Conservation (phyloP, 2,888 invertebrate genomes). For the Emmelina monodactyla region DNA sequence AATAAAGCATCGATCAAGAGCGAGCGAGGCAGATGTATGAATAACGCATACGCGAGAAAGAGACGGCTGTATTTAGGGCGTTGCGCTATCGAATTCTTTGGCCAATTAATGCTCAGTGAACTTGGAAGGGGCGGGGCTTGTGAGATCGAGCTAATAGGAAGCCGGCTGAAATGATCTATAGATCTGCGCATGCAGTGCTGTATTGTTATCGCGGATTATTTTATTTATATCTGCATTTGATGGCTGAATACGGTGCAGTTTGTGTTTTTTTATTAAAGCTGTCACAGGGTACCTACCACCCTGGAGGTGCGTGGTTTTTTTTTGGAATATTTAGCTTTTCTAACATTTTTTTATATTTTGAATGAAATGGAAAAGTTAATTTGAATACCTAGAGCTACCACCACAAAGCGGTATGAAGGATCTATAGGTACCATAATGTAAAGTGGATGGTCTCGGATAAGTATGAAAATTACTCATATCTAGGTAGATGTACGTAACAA, state of each 20-base stretch:
- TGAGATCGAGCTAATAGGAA: constrained; percentile 55
- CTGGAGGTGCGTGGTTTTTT: constrained; percentile 1
- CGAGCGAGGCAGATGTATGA: constrained; percentile 22
- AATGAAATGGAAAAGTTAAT: no score
- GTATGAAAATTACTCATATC: no score
- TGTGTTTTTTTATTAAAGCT: constrained; percentile 25
- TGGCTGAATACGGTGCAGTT: constrained; percentile 47
- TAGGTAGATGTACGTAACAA: no score
- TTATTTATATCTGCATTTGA: constrained; percentile 51
- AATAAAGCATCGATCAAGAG: constrained; percentile 27
- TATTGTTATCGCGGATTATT: constrained; percentile 59
- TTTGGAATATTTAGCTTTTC: no score
- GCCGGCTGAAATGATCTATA: constrained; percentile 62
- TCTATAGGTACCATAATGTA: no score
- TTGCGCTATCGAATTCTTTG: constrained; percentile 43
- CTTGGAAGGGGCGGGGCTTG: constrained; percentile 52
- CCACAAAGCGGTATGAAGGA: no score
- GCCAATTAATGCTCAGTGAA: constrained; percentile 65
- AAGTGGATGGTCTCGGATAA: no score
- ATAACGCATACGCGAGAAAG: constrained; percentile 17
- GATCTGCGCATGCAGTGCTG: constrained; percentile 45
- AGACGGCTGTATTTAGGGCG: constrained; percentile 39
- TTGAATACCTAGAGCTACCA: no score
- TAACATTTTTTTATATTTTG: no score
- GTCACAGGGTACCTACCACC: constrained; percentile 1